Percentiles rank a stretch among this genome's conserved stretches.
Evolutionary conservation across 2,888 invertebrate species (phyloP).

Genomic region (Drosophila buzzatii): DNA sequence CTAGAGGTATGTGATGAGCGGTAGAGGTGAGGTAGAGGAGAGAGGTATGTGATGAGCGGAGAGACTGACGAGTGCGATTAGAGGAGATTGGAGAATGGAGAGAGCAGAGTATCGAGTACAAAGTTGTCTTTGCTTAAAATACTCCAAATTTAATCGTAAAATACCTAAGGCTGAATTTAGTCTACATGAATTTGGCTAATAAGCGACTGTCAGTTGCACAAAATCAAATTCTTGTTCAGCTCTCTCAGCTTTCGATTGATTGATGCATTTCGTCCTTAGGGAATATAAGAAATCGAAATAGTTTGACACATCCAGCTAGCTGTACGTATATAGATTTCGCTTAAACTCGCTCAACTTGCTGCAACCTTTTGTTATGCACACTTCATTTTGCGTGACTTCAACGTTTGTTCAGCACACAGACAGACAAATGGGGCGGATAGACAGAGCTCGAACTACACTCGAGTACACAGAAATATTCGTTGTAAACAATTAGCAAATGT

Average conservation of each 20-base stretch:
- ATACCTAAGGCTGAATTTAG: no score
- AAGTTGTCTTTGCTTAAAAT: no score
- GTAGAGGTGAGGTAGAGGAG: no score
- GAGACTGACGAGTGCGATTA: no score
- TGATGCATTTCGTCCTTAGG: neutral
- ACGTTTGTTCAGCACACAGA: constrained; percentile 22
- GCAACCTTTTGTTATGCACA: constrained; percentile 11
- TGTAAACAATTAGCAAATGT: constrained; percentile 73
- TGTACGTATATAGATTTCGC: neutral
- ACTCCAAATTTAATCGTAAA: no score
- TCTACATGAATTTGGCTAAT: no score
- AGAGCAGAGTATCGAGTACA: no score
- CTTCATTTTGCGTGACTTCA: constrained; percentile 13
- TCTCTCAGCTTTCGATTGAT: neutral
- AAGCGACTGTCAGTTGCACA: neutral
- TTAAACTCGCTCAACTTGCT: neutral
- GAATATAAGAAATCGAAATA: neutral
- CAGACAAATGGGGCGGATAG: neutral
- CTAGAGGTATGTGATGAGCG: no score
- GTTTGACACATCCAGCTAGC: neutral
- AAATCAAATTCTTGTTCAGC: neutral
- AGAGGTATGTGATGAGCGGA: no score
- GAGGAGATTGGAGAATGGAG: no score
- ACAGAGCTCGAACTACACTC: constrained; percentile 9
- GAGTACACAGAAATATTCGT: constrained; percentile 41